These are phyloP conservation scores for Anomalospiza imberbis DNA, from an alignment of 2,797 vertebrate genomes.

Conservation along the genomic window DNA sequence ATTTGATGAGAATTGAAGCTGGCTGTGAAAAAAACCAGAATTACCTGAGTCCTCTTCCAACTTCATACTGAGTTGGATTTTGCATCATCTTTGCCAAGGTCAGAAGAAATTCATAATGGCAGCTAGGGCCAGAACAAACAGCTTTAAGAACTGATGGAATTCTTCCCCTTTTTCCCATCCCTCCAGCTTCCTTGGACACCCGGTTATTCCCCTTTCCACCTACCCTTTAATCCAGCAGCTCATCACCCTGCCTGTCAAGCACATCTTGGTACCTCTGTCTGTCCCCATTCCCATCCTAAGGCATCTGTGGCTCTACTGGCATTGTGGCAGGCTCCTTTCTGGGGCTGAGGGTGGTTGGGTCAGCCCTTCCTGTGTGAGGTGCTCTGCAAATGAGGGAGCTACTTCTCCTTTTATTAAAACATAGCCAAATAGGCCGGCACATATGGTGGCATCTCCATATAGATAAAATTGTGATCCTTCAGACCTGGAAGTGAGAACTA, in stretches of 20 bases:
- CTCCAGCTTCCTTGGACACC: not conserved
- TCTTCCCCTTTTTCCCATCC: not conserved
- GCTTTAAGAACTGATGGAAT: not conserved
- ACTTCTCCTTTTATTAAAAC: not conserved
- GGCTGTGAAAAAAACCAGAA: not conserved
- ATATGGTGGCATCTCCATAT: not conserved
- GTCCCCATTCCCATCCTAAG: not conserved
- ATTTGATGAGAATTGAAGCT: not conserved
- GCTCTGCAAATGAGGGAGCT: not conserved
- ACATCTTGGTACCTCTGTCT: not conserved
- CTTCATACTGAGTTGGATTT: not conserved
- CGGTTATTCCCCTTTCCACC: not conserved
- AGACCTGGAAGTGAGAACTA: not conserved
- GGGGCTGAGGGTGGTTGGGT: not conserved
- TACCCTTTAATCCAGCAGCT: not conserved
- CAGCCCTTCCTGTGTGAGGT: not conserved
- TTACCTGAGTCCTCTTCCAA: not conserved
- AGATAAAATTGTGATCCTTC: not conserved
- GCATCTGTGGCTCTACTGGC: accelerated
- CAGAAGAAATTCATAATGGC: not conserved
- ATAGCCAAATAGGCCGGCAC: not conserved
- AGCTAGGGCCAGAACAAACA: not conserved
- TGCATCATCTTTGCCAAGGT: not conserved
- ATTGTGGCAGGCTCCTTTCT: not conserved
- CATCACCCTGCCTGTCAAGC: not conserved